phyloP scores from a whole-genome alignment of 2,113 vertebrate genomes.

The Bungarus multicinctus region DNA sequence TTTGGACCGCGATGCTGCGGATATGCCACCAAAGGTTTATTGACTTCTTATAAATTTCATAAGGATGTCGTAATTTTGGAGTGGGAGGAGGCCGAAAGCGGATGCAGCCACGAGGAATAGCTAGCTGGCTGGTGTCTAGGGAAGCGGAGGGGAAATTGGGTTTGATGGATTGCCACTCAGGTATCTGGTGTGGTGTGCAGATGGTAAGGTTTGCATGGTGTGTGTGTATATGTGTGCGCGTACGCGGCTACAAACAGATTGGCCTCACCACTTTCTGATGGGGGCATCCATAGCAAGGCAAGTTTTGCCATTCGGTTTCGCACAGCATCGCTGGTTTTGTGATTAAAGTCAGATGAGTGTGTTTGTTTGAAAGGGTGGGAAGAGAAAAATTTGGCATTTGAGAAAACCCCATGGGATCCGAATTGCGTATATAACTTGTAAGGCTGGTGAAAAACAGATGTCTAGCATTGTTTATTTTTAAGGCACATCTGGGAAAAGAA shows the following conservation, averaged over 20 bases:
- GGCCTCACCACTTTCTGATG: background rate
- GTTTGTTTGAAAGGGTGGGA: background rate
- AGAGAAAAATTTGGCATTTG: background rate
- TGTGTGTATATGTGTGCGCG: background rate
- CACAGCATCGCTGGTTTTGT: background rate
- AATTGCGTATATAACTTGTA: background rate
- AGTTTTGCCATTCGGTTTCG: background rate
- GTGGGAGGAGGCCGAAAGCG: background rate
- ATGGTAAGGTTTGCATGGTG: background rate
- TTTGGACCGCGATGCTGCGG: background rate
- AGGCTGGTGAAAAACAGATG: background rate
- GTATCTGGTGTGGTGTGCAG: background rate
- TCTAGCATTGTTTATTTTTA: background rate
- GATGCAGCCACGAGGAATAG: background rate
- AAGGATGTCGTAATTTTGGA: background rate
- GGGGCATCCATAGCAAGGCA: background rate
- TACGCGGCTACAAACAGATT: background rate
- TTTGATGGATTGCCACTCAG: background rate
- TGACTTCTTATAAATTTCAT: background rate
- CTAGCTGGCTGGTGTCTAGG: background rate
- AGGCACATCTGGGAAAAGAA: background rate
- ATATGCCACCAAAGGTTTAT: background rate
- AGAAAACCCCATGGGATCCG: background rate
- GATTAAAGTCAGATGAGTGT: background rate
- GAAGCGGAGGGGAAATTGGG: background rate